Evolutionary conservation across 2,797 vertebrate species (phyloP), one percentile per base, ranked within the genome.

Genomic region (Eulemur rubriventer): DNA sequence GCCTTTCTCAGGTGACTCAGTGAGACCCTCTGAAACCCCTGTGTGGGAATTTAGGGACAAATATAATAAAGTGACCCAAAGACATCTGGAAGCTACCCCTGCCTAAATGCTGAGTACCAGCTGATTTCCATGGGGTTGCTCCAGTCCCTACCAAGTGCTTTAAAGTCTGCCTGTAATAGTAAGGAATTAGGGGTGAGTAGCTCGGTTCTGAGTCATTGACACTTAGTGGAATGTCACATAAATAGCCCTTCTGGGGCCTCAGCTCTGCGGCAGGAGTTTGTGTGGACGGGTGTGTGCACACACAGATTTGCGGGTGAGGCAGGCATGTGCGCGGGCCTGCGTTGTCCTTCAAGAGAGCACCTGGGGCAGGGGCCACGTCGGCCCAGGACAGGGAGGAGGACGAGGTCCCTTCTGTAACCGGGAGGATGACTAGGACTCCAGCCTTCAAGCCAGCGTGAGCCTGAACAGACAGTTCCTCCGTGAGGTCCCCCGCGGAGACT

Each of bases 401-500:
- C 0, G 0, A 7, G 59, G 46, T 28, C n/a, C 10, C 26, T 2
- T 41, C 2, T 4, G 57, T 6, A 1, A 6, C 22, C 4, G 20
- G 55, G 24, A 41, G 43, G 14, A 8, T 4, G 33, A 33, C 6
- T 0, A 2, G 33, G 46, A 10, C 26, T 4, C 2, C 4, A 48
- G n/a, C 28, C 6, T 6, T 16, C 2, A n/a, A 6, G 46, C n/a
- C 46, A 11, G 73, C 18, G 0, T 41, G 26, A 4, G 59, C 35
- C 73, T 24, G 30, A 6, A 4, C 57, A n/a, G 5, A 30, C 8
- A 52, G 1, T n/a, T 18, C 46, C 48, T 28, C 5, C 1, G 0
- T 0, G 12, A 3, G 0, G 18, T 20, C 2, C 13, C 26, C 1
- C 50, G 17, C 1, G 1, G n/a, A 8, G 0, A 48, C 61, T 35